phyloP scores from a whole-genome alignment of 2,113 vertebrate genomes.

The Thamnaconus septentrionalis region DNA sequence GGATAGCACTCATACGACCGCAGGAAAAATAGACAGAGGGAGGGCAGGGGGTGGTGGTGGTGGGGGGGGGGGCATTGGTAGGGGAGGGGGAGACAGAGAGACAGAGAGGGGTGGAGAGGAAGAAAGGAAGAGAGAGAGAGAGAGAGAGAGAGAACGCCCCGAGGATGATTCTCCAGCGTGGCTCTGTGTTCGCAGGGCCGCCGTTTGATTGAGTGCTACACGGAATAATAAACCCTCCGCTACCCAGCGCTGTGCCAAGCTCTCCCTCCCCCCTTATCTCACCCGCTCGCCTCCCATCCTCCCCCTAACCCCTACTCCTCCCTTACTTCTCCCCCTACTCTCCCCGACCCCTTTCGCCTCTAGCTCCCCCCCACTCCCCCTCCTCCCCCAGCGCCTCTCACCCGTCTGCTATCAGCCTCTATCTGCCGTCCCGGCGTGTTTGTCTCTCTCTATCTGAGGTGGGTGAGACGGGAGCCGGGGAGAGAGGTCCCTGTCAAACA shows the following conservation, averaged over 20 bases:
- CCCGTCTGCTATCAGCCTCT: slow-evolving; percentile 61
- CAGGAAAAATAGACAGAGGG: slow-evolving; percentile 75
- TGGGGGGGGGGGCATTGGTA: no score
- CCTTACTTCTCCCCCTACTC: slow-evolving; percentile 58
- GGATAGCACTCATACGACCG: slow-evolving; percentile 94
- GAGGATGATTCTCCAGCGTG: slow-evolving; percentile 89
- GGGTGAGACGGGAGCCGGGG: slow-evolving; percentile 64
- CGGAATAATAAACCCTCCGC: slow-evolving; percentile 92
- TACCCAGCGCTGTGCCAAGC: slow-evolving; percentile 78
- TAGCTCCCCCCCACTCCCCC: slow-evolving; percentile 56
- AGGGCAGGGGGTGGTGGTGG: slow-evolving; percentile 9
- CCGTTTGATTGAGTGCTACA: slow-evolving; percentile 92
- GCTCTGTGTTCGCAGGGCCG: slow-evolving; percentile 90
- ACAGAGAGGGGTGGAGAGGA: slow-evolving; percentile 27
- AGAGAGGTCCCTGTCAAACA: slow-evolving; percentile 78
- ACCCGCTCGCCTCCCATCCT: slow-evolving; percentile 56
- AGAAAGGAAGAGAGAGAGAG: slow-evolving; percentile 29
- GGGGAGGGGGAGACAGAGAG: slow-evolving; percentile 55
- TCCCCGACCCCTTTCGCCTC: slow-evolving; percentile 61
- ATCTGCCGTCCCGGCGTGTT: slow-evolving; percentile 63
- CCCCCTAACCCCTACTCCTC: slow-evolving; percentile 58
- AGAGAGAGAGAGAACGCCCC: slow-evolving; percentile 80
- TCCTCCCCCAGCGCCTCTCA: slow-evolving; percentile 58
- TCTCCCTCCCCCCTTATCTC: slow-evolving; percentile 75
- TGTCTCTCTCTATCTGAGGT: slow-evolving; percentile 72